phyloP scores from a whole-genome alignment of 2,797 vertebrate species.

The Crocidura indochinensis region DNA sequence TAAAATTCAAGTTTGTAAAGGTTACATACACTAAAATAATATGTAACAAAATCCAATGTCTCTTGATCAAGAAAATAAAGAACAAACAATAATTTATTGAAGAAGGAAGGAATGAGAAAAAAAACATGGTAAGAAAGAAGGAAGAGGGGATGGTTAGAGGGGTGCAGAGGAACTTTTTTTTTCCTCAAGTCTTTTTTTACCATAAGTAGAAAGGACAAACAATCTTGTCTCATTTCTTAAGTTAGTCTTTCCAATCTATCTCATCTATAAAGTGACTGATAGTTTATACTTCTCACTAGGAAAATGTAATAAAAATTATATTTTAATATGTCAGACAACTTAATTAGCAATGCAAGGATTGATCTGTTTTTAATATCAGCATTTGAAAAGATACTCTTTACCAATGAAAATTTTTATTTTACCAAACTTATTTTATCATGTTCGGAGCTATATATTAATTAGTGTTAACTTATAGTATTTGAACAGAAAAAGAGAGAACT shows the following conservation, averaged over 20 bases:
- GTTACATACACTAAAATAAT: neutral
- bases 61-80: neutral
- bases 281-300: neutral
- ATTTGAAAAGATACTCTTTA: conserved; percentile 14
- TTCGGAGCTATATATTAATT: neutral
- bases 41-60: neutral
- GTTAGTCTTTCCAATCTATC: neutral
- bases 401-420: neutral
- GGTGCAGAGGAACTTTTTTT: neutral
- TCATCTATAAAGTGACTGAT: neutral
- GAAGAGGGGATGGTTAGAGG: too few species aligned
- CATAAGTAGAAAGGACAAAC: neutral
- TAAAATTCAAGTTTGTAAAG: neutral
- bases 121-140: neutral
- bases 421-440: neutral
- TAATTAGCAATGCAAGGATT: conserved; percentile 13
- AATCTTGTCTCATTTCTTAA: neutral
- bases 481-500: too few species aligned
- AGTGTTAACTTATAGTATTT: too few species aligned
- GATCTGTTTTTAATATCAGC: neutral
- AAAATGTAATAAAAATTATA: neutral
- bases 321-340: conserved; percentile 30
- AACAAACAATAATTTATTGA: neutral
- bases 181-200: neutral
- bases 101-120: neutral